Evolutionary conservation across 2,797 vertebrate genomes (phyloP), one percentile per base, ranked within the genome.

Genomic region (Pangasius mekongensis): DNA sequence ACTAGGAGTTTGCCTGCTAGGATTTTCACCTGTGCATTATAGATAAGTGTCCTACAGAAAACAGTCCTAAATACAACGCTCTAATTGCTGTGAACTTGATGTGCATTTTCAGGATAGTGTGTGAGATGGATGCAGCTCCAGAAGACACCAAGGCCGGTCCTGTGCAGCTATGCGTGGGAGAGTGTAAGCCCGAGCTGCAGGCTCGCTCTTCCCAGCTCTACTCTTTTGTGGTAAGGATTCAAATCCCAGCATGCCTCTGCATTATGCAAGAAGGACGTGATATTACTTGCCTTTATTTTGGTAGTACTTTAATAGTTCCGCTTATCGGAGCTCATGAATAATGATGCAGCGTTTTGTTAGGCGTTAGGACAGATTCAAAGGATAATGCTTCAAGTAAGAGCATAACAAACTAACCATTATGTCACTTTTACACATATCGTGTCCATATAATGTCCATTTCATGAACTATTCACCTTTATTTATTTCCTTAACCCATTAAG

Each of bases 181-280:
- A 99, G 93, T 99, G 98, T 95, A 96, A 96, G 87, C 97, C 98
- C 0, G 98, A 99, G 89, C 99, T 99, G 90, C 97, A 94, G 89
- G 96, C 98, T 88, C 97, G 95, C 89, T 99, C 98, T 0, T 90
- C 95, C 0, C 98, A 99, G 77, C 97, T 97, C 90, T 99, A 97
- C 93, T 95, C 95, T 86, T 99, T 99, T 5, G 98, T 99, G 98
- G 98, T 99, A 95, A 94, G 97, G 94, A 87, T 52, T 64, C 24
- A 49, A 73, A 76, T 86, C 69, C 60, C 78, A 86, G 88, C 33
- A 69, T 27, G 67, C 87, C 27, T 77, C 74, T 90, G 82, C 91
- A 80, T 90, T 87, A 87, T 88, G 58, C 89, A 89, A 22, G 8
- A 66, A 86, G 71, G 69, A 80, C 22, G 27, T 58, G 69, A 24